Base-by-base conservation (phyloP, 2,888 invertebrate species). In the Seira ritae region DNA sequence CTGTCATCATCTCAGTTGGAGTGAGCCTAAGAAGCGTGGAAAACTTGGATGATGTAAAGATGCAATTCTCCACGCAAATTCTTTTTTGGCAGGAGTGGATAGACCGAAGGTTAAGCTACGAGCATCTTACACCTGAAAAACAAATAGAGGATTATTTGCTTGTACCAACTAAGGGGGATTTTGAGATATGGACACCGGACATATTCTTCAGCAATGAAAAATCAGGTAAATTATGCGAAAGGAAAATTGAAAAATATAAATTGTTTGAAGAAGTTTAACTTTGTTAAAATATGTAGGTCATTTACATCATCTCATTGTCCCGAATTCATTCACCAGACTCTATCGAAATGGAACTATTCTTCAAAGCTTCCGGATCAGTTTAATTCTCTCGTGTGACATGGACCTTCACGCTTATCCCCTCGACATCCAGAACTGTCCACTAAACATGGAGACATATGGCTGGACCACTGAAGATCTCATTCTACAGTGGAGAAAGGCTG, bases 141-240 rank as follows among this genome's bases (percentile, higher is more conserved):
- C 3, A 4, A 31, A 31, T 31, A 4, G 3, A 31, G 8, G 31
- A 31, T 31, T 31, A 31, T 8, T 4, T 31, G 31, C 31, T 31
- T 4, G 3, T 31, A 4, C 31, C 31, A 31, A 31, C 3, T 8
- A 31, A 31, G 8, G 23, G 55, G 72, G 66, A 50, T 31, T 31
- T 4, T 31, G 31, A 50, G 3, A 50, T 50, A n/a, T 88, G 88
- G 88, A 76, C 74, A 42, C 87, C 88, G 0, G 88, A 88, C 19
- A 76, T 87, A 4, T 88, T 87, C 79, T 87, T 88, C 72, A 23
- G 72, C 12, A 88, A 88, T 68, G 88, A 88, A 75, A 86, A 87
- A 69, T 70, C 84, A 20, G 84, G 84, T 42, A 55, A n/a, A n/a
- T n/a, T n/a, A n/a, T n/a, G 42, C n/a, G 0, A 31, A 65, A 17